Evolutionary conservation across 64 coral and sea anemone species (phyloP), one percentile per base, ranked within the genome.

Genomic region (Pachyseris speciosa): DNA sequence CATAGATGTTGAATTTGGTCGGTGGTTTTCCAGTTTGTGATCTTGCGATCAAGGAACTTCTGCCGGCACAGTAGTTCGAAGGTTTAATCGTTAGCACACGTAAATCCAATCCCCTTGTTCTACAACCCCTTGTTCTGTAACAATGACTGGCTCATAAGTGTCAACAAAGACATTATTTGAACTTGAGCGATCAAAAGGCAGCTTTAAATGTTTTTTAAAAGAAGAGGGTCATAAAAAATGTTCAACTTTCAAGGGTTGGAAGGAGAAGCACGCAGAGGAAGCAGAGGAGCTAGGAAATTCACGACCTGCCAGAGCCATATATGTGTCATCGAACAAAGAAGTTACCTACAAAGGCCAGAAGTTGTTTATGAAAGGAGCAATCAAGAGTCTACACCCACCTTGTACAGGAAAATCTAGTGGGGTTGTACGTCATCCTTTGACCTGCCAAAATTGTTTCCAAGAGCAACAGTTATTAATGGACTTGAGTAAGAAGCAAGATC

Each of bases 321-420:
- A 47, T 20, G 37, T 75, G 4, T 51, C 45, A 75, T 30, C 45
- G 17, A 75, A 75, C 37, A 75, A 17, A 30, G 72, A 43, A 26
- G 38, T 39, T 42, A 47, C 5, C 12, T 75, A 74, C 9, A 39
- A 47, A 42, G 71, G 71, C 36, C 36, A 47, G 37, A 74, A 74
- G 39, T 26, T 74, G 29, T 74, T 74, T 74, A 39, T 75, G 7
- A 75, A 75, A 16, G 72, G 72, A 26, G 37, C 72, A 17, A 75
- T 75, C 2, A 75, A 74, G 36, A 74, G 71, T 15, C 71, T 74
- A 22, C 32, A 74, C 36, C 71, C 71, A 75, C 72, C 72, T 2
- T 75, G 72, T 17, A 75, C 72, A 9, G 72, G 72, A 47, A 75
- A 75, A 51, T 22, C 72, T 45, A 75, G 72, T 75, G 39, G 47